Percentiles rank a stretch among this genome's conserved stretches.
phyloP scores from a whole-genome alignment of 2,113 vertebrate genomes.

The Pycnonotus jocosus region DNA sequence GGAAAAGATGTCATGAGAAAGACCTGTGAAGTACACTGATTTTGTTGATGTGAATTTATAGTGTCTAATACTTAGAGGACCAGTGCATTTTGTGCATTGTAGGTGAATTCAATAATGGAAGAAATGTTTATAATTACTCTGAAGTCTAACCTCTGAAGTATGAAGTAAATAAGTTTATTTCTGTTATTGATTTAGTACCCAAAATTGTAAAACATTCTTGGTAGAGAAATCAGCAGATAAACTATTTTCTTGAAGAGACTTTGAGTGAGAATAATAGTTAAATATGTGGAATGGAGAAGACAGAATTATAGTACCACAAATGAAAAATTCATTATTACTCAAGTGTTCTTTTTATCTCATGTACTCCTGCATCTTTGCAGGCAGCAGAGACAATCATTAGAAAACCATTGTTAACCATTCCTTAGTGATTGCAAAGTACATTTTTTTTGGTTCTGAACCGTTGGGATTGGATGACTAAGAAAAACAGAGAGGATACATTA shows the following conservation, averaged over 20 bases:
- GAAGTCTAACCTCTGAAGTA: neutral
- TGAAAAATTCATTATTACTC: neutral
- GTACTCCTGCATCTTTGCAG: neutral
- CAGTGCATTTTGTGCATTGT: neutral
- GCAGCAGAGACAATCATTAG: neutral
- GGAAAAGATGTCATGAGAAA: neutral
- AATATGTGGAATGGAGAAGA: neutral
- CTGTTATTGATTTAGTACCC: neutral
- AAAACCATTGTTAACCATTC: neutral
- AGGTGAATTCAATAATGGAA: neutral
- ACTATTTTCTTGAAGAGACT: neutral
- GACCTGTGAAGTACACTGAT: neutral
- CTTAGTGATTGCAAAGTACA: neutral
- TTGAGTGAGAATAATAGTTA: neutral
- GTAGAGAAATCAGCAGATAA: neutral
- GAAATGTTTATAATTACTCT: neutral
- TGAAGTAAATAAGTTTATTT: neutral
- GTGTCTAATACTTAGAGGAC: neutral
- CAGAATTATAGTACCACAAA: neutral
- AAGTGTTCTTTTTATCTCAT: neutral
- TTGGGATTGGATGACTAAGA: neutral
- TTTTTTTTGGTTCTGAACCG: neutral
- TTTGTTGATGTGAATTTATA: neutral
- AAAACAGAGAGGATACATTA: neutral
- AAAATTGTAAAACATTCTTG: neutral